These are phyloP conservation scores for Atherinosoma microstoma DNA, from an alignment of 2,797 vertebrate genomes.

Conservation along the genomic window DNA sequence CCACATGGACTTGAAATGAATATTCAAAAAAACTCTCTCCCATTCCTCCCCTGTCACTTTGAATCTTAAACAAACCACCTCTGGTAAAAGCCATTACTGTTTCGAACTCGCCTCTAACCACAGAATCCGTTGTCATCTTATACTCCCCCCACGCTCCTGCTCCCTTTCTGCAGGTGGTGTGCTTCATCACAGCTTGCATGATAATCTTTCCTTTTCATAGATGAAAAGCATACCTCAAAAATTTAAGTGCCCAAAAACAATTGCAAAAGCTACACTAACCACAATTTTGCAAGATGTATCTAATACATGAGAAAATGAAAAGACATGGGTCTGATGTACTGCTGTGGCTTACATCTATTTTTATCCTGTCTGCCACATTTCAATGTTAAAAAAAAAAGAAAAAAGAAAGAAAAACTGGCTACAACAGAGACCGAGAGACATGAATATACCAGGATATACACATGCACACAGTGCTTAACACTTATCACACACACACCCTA, in stretches of 20 bases:
- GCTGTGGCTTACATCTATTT: conserved; percentile 58
- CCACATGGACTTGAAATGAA: conserved; percentile 62
- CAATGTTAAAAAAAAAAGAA: conserved; percentile 52
- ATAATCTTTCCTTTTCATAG: conserved; percentile 23
- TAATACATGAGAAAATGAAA: conserved; percentile 27
- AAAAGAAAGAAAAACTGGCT: conserved; percentile 53
- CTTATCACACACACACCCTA: conserved; percentile 31
- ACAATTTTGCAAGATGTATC: conserved; percentile 23
- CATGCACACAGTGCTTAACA: conserved; percentile 15
- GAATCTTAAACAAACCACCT: conserved; percentile 47
- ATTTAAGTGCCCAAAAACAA: conserved; percentile 23
- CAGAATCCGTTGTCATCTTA: conserved; percentile 25
- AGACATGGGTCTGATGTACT: conserved; percentile 39
- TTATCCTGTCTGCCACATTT: conserved; percentile 75
- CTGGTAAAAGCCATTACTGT: conserved; percentile 42
- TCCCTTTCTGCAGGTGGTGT: conserved; percentile 26
- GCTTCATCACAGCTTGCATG: conserved; percentile 36
- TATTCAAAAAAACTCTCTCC: conserved; percentile 54
- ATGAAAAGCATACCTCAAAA: conserved; percentile 41
- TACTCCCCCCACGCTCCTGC: conserved; percentile 13
- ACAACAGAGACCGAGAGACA: conserved; percentile 39
- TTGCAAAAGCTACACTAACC: conserved; percentile 21
- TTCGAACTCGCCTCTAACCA: conserved; percentile 33
- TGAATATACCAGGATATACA: conserved; percentile 42
- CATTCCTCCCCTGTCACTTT: conserved; percentile 57